A percentile compares a stretch with the other conserved stretches of the same genome.
Conservation (phyloP, 2,113 vertebrate genomes). For the Bolborhynchus lineola region DNA sequence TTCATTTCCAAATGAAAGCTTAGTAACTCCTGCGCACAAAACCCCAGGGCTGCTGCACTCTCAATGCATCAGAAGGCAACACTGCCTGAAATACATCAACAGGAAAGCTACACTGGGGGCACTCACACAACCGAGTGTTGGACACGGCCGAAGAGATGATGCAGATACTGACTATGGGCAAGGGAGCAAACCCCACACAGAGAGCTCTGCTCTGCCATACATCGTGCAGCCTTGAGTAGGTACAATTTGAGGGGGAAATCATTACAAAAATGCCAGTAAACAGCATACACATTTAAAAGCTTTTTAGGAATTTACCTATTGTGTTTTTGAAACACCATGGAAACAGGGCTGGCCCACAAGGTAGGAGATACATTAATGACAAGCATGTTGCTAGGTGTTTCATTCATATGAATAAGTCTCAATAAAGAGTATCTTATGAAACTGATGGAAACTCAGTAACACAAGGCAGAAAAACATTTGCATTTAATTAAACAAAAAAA, state of each 20-base stretch:
- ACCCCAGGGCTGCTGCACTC: not conserved
- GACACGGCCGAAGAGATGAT: fast-evolving
- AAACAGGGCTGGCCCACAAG: not conserved
- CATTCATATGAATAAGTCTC: not conserved
- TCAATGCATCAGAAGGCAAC: not conserved
- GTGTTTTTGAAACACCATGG: not conserved
- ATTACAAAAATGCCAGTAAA: not conserved
- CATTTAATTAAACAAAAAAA: not conserved
- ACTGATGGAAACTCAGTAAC: not conserved
- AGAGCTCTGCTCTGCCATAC: not conserved
- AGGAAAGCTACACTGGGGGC: fast-evolving
- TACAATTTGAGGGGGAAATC: not conserved
- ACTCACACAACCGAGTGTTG: fast-evolving
- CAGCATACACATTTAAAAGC: not conserved
- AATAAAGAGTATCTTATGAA: not conserved
- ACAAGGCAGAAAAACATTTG: not conserved
- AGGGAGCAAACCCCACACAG: fast-evolving
- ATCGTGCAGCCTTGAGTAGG: fast-evolving
- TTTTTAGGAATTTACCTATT: not conserved
- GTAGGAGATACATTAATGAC: not conserved
- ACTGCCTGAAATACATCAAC: not conserved
- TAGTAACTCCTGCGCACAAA: not conserved
- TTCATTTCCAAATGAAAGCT: not conserved
- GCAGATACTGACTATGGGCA: fast-evolving
- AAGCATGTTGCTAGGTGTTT: not conserved